These are phyloP conservation scores for Glyptemys insculpta DNA, from an alignment of 2,797 vertebrate species.

Conservation along the genomic window DNA sequence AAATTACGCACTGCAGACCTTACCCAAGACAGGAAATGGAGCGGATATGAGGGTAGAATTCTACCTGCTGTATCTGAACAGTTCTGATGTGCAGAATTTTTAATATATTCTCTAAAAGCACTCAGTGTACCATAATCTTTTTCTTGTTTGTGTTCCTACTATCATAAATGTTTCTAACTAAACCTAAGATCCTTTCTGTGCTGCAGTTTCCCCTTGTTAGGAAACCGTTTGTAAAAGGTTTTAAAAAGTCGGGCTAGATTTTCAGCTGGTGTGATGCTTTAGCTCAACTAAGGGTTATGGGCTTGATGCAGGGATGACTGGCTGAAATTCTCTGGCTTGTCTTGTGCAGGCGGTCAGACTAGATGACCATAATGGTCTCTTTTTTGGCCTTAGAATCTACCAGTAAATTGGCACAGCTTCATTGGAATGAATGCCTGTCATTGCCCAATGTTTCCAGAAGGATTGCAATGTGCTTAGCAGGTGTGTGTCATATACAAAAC, in stretches of 20 bases:
- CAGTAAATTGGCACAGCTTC: neutral
- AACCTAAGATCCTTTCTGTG: neutral
- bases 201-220: neutral
- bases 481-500: neutral
- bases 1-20: neutral
- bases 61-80: neutral
- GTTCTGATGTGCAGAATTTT: neutral
- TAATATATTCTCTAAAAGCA: neutral
- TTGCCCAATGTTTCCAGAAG: neutral
- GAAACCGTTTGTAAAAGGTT: neutral
- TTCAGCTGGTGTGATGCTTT: neutral
- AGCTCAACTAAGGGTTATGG: neutral
- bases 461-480: neutral
- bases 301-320: rapidly evolving
- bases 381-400: neutral
- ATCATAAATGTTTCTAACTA: neutral
- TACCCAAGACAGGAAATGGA: neutral
- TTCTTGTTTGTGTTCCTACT: neutral
- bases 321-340: rapidly evolving
- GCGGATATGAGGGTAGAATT: neutral
- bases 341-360: neutral
- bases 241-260: neutral
- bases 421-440: neutral
- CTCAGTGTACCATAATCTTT: neutral
- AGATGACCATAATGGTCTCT: neutral